Evolutionary conservation across 2,888 invertebrate genomes (phyloP).

Genomic region (Tethea ocularis): DNA sequence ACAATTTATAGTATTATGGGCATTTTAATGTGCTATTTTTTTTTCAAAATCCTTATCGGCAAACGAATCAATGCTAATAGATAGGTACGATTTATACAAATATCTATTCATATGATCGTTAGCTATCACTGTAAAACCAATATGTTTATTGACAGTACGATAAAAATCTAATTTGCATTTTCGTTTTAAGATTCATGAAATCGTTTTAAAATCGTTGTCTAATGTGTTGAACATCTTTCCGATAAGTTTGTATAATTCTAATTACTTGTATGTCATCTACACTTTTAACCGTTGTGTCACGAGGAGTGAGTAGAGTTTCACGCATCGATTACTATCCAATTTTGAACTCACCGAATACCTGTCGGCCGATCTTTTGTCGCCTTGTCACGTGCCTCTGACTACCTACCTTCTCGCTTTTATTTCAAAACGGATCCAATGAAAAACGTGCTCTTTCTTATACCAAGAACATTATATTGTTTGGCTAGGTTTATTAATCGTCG

Average conservation of each 20-base stretch:
- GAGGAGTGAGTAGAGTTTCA: slow-evolving; percentile 55
- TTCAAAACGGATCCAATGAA: slow-evolving; percentile 54
- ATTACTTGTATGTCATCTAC: slow-evolving; percentile 15
- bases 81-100: no score
- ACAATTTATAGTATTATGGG: no score
- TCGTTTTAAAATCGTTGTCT: no score
- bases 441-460: slow-evolving; percentile 59
- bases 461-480: slow-evolving; percentile 48
- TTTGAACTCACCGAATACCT: slow-evolving; percentile 72
- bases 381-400: slow-evolving; percentile 64
- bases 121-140: no score
- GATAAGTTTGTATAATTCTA: neutral
- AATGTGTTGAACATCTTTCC: no score
- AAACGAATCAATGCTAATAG: no score
- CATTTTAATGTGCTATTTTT: no score
- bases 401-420: slow-evolving; percentile 57
- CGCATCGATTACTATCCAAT: slow-evolving; percentile 81
- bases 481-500: slow-evolving; percentile 38
- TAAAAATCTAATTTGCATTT: no score
- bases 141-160: no score
- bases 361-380: slow-evolving; percentile 74
- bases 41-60: no score
- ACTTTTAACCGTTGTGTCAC: slow-evolving; percentile 30
- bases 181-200: no score
- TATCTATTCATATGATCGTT: no score